Percentiles rank a stretch among this genome's conserved stretches.
Conservation (phyloP, 2,888 invertebrate genomes). For the Hesperia comma region DNA sequence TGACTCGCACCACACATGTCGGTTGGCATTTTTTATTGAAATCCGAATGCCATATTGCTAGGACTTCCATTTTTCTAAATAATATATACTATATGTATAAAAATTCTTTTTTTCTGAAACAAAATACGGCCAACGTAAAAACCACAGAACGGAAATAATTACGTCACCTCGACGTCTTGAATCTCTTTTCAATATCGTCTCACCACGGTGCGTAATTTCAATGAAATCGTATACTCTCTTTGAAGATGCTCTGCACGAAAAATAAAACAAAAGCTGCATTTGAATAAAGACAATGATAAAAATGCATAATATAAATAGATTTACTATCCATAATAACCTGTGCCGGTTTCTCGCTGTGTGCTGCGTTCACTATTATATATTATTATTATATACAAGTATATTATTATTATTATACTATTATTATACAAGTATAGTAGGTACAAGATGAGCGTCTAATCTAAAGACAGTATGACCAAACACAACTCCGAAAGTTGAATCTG, state of each 20-base stretch:
- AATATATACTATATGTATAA: too few species aligned
- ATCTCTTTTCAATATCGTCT: constrained; percentile 23
- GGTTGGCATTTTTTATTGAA: too few species aligned
- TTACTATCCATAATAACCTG: constrained; percentile 24
- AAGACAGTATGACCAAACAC: too few species aligned
- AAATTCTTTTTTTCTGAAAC: neutral
- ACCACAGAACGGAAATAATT: constrained; percentile 25
- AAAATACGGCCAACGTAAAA: neutral
- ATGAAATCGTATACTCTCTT: constrained; percentile 17
- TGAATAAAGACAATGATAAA: constrained; percentile 35
- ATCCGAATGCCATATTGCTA: too few species aligned
- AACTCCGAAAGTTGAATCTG: too few species aligned
- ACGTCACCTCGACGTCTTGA: constrained; percentile 15
- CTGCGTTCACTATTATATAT: constrained; percentile 10
- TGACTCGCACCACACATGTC: too few species aligned
- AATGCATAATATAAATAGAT: constrained; percentile 29
- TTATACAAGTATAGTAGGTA: too few species aligned
- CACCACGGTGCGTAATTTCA: constrained; percentile 3
- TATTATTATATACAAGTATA: too few species aligned
- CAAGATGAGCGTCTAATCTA: too few species aligned
- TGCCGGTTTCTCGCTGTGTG: neutral
- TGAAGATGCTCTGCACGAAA: constrained; percentile 19
- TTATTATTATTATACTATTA: too few species aligned
- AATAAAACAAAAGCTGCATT: constrained; percentile 26
- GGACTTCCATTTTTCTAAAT: too few species aligned